Evolutionary conservation across 2,113 vertebrate species (phyloP), one percentile per base, ranked within the genome.

Genomic region (Odocoileus hemionus): DNA sequence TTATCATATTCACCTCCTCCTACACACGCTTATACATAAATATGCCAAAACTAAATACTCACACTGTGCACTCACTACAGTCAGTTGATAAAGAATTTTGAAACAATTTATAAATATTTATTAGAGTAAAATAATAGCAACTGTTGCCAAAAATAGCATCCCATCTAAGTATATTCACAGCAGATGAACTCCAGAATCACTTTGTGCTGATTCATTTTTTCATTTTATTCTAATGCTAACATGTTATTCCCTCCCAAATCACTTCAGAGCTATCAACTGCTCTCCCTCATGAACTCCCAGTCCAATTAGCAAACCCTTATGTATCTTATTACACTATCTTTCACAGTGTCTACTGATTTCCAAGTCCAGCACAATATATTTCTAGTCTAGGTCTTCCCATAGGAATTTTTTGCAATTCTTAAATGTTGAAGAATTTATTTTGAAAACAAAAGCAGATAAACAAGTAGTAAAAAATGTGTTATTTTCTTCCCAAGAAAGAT

Each of bases 241-340:
- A 97, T 55, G 60, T 92, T 91, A 93, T 47, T 89, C 84, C 12
- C 83, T 95, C 28, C 50, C 0, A 93, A 1, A 0, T 88, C 87
- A 91, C 0, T 91, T 89, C 47, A 25, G 95, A 85, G 4, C 97
- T 98, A 98, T 96, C 98, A 96, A 36, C 76, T 96, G 70, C 92
- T 98, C 93, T 98, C 93, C 91, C 96, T 97, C 39, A 57, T 93
- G 64, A 97, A 95, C 96, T 96, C 67, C 90, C 90, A 55, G 92
- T 58, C 83, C 93, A 82, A 43, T 94, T 96, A 97, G 78, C 93
- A 94, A 98, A 52, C 0, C 30, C 86, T 61, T 47, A 23, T 79
- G 54, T 76, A 26, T 70, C 80, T 86, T 67, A 83, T 91, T 54
- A 91, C 3, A 26, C 60, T 70, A 36, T 92, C 87, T 97, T 85